Conservation (phyloP, 2,113 vertebrate genomes). For the Phyllostomus hastatus region DNA sequence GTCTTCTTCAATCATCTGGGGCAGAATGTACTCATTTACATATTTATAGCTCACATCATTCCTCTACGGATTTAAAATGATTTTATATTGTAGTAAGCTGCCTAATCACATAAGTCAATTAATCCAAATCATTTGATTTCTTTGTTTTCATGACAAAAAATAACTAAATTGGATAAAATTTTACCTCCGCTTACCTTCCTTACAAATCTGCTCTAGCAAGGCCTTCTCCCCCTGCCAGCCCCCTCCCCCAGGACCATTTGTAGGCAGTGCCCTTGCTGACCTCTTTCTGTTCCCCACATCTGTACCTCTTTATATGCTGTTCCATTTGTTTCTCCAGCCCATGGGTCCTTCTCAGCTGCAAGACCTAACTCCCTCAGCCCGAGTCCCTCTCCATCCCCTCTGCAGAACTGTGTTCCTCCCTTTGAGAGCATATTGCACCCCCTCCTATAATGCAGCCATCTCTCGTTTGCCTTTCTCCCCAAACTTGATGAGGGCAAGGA, state of each 20-base stretch:
- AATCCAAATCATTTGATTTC: constrained; percentile 42
- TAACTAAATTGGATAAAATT: constrained; percentile 10
- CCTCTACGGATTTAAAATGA: background rate
- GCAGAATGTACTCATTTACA: background rate
- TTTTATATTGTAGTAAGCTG: constrained; percentile 22
- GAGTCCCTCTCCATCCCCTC: background rate
- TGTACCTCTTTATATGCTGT: background rate
- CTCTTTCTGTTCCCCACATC: background rate
- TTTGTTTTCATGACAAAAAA: constrained; percentile 52
- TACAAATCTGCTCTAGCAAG: background rate
- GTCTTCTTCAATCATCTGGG: background rate
- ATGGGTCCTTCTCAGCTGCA: background rate
- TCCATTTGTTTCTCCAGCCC: background rate
- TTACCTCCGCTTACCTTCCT: background rate
- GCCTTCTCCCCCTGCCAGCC: too few species aligned
- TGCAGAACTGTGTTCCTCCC: background rate
- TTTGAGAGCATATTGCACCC: background rate
- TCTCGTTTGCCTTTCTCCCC: background rate
- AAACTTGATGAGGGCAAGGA: background rate
- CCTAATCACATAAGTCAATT: constrained; percentile 49
- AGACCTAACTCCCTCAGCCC: background rate
- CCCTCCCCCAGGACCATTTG: background rate
- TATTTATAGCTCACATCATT: constrained; percentile 49
- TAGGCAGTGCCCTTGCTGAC: background rate
- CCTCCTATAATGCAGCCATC: background rate